Evolutionary conservation across 2,113 vertebrate genomes (phyloP), one percentile per base, ranked within the genome.

Genomic region (Candoia aspera): DNA sequence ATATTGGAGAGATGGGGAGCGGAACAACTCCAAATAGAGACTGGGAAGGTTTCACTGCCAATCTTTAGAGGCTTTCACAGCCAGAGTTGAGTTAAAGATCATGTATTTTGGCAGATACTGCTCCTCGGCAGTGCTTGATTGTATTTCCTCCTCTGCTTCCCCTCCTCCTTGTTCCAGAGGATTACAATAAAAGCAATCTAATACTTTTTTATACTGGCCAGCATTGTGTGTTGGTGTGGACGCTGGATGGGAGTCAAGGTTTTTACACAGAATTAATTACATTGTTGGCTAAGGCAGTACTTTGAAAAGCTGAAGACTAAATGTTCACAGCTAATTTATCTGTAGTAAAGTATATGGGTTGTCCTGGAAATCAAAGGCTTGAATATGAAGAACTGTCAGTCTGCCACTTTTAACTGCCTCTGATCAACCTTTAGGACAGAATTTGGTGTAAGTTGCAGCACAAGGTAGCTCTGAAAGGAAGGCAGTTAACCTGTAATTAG

Each of bases 101-200:
- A 90, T 15, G 2, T 79, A 23, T 23, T 83, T 53, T 33, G 53
- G 33, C 17, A 9, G 37, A 37, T 42, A 37, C 37, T 84, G 19
- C 91, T 91, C 90, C 46, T 64, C 3, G 24, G 11, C 3, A 91
- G 60, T 64, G 49, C 54, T 87, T 93, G 89, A 83, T 89, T 58
- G 29, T 42, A 68, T 49, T 92, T 95, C 57, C 90, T 94, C 90
- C 89, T 12, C 15, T 5, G 6, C 83, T 95, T 96, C 79, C 93
- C 23, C 55, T 37, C 17, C 11, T 94, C 54, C 54, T 91, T 94
- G 57, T 91, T 95, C 57, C 59, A 57, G 37, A 29, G 19, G 1
- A 89, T 11, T 93, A 89, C 92, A 94, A 33, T 33, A 95, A 12
- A 88, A 91, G 49, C 68, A 93, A 73, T 42, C 46, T 54, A 6